A percentile compares a stretch with the other conserved stretches of the same genome.
Conservation (phyloP, 2,113 vertebrate genomes). For the Illadopsis cleaveri region DNA sequence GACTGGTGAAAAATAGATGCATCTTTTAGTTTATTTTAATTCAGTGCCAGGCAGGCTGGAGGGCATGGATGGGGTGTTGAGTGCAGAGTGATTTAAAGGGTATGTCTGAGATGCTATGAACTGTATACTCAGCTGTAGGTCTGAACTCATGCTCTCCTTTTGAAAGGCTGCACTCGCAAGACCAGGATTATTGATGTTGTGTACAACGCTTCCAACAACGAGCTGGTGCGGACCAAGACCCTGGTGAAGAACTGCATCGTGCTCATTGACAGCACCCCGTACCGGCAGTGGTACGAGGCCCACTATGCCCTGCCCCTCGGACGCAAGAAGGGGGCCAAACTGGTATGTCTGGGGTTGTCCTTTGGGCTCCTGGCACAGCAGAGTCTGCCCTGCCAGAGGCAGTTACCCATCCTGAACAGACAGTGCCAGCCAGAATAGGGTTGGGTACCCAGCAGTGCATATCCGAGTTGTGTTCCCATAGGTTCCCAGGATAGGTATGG, state of each 20-base stretch:
- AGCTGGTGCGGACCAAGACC: constrained; percentile 97
- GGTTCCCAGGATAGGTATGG: background rate
- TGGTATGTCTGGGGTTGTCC: constrained; percentile 72
- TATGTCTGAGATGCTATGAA: background rate
- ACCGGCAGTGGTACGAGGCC: constrained; percentile 97
- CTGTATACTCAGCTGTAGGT: background rate
- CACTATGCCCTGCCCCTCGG: constrained; percentile 94
- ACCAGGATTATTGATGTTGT: constrained; percentile 98
- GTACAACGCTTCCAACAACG: constrained; percentile 98
- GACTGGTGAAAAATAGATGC: background rate
- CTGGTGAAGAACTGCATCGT: constrained; percentile 98
- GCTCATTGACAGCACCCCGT: constrained; percentile 92
- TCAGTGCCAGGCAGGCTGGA: background rate
- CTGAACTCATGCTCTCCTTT: constrained; percentile 4
- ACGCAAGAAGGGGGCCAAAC: constrained; percentile 97
- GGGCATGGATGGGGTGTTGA: background rate
- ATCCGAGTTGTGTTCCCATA: rapidly evolving
- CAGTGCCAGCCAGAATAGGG: background rate
- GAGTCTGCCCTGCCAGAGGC: background rate
- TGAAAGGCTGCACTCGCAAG: constrained; percentile 93
- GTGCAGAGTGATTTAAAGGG: background rate
- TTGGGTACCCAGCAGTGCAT: background rate
- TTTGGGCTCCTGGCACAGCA: background rate
- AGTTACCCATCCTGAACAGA: rapidly evolving
- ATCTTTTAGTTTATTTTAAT: background rate